A percentile compares a stretch with the other conserved stretches of the same genome.
phyloP scores from a whole-genome alignment of 2,888 invertebrate genomes.

The Lydus trimaculatus region DNA sequence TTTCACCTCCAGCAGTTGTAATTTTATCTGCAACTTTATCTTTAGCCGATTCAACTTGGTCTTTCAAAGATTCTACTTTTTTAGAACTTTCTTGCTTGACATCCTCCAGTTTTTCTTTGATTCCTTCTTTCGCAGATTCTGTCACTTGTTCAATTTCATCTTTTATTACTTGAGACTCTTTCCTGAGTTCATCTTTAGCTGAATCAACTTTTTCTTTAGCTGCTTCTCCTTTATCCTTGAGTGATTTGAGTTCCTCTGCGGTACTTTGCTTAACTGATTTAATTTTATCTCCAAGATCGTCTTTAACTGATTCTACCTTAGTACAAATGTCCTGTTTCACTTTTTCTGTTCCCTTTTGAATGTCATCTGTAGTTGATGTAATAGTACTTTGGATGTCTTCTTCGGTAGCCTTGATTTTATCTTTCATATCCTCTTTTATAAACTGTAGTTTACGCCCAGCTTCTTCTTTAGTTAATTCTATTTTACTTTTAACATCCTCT shows the following conservation, averaged over 20 bases:
- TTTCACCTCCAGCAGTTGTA: conserved; percentile 44
- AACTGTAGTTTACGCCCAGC: conserved; percentile 16
- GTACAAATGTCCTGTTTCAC: not conserved
- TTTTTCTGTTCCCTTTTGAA: not conserved
- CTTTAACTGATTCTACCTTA: conserved; percentile 13
- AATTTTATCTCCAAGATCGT: not conserved
- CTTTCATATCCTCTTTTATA: conserved; percentile 13
- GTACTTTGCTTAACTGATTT: not conserved
- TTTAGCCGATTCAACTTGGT: conserved; percentile 19
- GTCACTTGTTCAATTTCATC: not conserved
- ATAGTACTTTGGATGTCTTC: conserved; percentile 29
- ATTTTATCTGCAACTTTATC: conserved; percentile 25
- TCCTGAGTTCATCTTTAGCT: not conserved
- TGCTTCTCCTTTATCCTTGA: conserved; percentile 1
- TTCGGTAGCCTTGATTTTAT: conserved; percentile 19
- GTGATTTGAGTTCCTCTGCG: not conserved
- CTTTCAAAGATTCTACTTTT: not conserved
- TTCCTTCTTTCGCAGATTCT: not conserved
- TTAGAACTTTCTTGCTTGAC: not conserved
- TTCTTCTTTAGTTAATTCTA: conserved; percentile 15
- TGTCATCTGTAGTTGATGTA: conserved; percentile 16
- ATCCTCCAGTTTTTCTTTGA: not conserved
- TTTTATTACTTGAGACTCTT: conserved; percentile 2
- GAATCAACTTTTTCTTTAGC: not conserved
- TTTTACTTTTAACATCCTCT: conserved; percentile 11